Percentiles rank a stretch among this genome's conserved stretches.
Conservation (phyloP, 1,140 invertebrate genomes). For the Apolygus lucorum region DNA sequence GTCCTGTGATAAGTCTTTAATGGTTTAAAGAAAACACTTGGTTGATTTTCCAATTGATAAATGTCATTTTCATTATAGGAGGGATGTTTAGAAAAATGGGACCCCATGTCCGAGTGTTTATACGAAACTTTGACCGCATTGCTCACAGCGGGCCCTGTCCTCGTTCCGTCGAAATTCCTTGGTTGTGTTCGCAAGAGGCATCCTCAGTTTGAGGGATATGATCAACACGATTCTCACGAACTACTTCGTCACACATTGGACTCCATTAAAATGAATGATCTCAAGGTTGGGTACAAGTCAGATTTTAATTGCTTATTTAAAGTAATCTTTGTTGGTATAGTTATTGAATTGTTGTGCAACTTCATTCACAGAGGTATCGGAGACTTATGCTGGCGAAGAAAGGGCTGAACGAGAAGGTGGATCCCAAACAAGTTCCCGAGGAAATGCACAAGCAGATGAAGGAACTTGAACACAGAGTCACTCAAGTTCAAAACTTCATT, state of each 20-base stretch:
- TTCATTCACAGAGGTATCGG: conserved; percentile 64
- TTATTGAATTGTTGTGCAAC: no score
- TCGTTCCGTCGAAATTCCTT: conserved; percentile 63
- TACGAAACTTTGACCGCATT: conserved; percentile 48
- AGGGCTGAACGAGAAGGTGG: conserved; percentile 55
- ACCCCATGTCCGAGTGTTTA: conserved; percentile 56
- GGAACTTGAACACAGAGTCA: conserved; percentile 33
- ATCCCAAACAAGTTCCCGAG: conserved; percentile 60
- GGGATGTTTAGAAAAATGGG: conserved; percentile 60
- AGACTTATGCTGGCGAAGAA: conserved; percentile 60
- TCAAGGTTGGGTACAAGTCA: conserved; percentile 35
- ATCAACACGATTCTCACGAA: conserved; percentile 96
- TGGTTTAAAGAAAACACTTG: no score
- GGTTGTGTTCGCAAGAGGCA: conserved; percentile 63
- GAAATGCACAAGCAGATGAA: conserved; percentile 63
- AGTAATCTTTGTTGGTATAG: no score
- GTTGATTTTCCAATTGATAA: no score
- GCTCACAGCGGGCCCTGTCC: conserved; percentile 41
- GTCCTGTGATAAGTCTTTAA: no score
- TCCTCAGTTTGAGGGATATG: conserved; percentile 80
- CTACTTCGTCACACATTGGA: conserved; percentile 81
- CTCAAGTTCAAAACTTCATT: conserved; percentile 26
- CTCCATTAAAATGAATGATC: conserved; percentile 59
- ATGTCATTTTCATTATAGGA: conserved; percentile 33
- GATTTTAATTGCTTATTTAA: background rate